Evolutionary conservation across 2,113 vertebrate species (phyloP).

Genomic region (Jacana jacana): DNA sequence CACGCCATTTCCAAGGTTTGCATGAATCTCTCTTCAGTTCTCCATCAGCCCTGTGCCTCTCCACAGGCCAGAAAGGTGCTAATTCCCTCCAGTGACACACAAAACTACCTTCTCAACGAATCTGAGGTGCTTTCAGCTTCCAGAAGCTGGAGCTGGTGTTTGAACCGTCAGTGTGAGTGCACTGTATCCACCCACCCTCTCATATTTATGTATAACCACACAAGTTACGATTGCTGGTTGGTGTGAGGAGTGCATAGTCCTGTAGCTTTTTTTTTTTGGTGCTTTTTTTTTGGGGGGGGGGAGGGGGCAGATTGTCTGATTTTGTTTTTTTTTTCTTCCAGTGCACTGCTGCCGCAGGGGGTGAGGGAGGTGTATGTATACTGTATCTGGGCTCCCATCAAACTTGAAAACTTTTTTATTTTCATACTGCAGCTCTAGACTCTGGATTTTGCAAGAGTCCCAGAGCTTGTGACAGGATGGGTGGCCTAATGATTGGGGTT

Average conservation of each 20-base stretch:
- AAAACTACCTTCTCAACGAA: not conserved
- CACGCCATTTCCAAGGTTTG: not conserved
- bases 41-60: not conserved
- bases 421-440: conserved; percentile 17
- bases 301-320: too few relatives aligned
- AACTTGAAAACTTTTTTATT: conserved; percentile 78
- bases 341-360: conserved; percentile 68
- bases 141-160: conserved; percentile 10
- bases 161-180: conserved; percentile 68
- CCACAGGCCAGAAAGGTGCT: not conserved
- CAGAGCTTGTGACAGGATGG: conserved; percentile 31
- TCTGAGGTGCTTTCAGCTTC: conserved; percentile 12
- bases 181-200: conserved; percentile 74
- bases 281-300: not conserved
- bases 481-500: conserved; percentile 9
- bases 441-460: conserved; percentile 45
- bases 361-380: conserved; percentile 73
- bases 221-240: conserved; percentile 31
- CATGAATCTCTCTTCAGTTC: not conserved
- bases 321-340: conserved; percentile 9
- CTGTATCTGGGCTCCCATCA: conserved; percentile 78
- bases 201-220: conserved; percentile 81
- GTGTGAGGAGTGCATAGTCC: conserved; percentile 76
- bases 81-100: not conserved
- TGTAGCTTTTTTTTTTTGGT: conserved; percentile 72